Conservation (phyloP, 2,888 invertebrate genomes). For the Priocnemis perturbator region DNA sequence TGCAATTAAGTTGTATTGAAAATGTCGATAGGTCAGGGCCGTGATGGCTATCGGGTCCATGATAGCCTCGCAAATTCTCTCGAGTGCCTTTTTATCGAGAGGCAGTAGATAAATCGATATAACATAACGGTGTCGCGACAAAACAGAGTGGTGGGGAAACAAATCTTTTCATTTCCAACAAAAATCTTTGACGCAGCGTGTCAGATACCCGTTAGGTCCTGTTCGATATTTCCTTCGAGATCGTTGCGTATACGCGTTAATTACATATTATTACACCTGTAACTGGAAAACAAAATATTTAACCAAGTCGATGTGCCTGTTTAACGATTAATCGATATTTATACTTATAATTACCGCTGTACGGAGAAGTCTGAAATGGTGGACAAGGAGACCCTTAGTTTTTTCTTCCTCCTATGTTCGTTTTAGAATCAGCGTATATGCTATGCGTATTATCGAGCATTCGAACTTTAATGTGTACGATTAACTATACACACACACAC, state of each 20-base stretch:
- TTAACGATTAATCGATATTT: constrained; percentile 61
- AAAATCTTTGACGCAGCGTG: constrained; percentile 13
- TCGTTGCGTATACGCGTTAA: constrained; percentile 27
- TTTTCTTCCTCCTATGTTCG: not conserved
- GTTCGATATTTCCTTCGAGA: constrained; percentile 15
- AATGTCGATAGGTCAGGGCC: constrained; percentile 34
- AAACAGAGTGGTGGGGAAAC: not conserved
- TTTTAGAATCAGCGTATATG: not conserved
- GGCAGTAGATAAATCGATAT: constrained; percentile 26
- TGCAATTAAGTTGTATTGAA: constrained; percentile 32
- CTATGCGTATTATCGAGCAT: constrained; percentile 13
- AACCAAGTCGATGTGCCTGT: constrained; percentile 74
- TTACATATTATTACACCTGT: constrained; percentile 41
- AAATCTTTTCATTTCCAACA: not conserved
- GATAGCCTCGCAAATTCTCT: constrained; percentile 42
- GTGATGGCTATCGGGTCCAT: constrained; percentile 38
- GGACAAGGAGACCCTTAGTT: constrained; percentile 13
- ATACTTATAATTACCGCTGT: constrained; percentile 60
- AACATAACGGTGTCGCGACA: constrained; percentile 25
- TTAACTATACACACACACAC: not conserved
- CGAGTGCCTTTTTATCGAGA: constrained; percentile 45
- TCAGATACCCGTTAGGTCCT: too few species aligned
- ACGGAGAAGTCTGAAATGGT: constrained; percentile 33
- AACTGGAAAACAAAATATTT: constrained; percentile 52
- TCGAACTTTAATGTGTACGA: not conserved